Conservation (phyloP, 1,140 invertebrate genomes). For the Trinorchestia longiramus region DNA sequence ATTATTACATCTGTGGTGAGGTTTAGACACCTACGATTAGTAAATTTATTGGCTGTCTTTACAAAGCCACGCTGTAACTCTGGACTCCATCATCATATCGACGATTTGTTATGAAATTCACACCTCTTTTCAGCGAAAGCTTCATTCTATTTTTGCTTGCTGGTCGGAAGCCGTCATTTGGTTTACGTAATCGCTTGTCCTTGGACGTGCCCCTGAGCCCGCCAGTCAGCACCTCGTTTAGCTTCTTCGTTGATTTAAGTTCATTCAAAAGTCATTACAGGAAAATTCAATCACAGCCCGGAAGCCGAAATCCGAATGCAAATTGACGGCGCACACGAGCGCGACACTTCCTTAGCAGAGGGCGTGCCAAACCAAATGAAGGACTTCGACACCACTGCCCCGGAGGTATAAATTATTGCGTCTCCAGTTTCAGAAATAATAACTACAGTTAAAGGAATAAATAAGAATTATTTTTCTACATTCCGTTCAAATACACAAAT, state of each 20-base stretch:
- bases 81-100: too few species aligned
- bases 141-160: neutral
- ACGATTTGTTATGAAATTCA: neutral
- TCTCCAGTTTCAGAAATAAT: too few species aligned
- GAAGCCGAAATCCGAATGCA: constrained; percentile 51
- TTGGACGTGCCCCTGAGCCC: neutral
- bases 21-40: too few species aligned
- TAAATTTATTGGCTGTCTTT: too few species aligned
- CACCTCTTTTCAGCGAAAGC: neutral
- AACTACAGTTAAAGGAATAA: too few species aligned
- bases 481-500: too few species aligned
- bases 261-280: constrained; percentile 52
- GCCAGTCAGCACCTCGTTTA: constrained; percentile 13
- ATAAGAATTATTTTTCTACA: too few species aligned
- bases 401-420: too few species aligned
- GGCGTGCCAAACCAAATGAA: neutral
- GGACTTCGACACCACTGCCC: too few species aligned
- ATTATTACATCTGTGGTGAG: too few species aligned
- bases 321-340: constrained; percentile 29
- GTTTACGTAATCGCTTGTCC: neutral
- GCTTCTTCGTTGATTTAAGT: constrained; percentile 22
- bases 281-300: constrained; percentile 52
- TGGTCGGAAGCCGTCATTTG: neutral
- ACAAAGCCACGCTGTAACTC: too few species aligned
- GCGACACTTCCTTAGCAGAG: constrained; percentile 44